These are phyloP conservation scores for Daktulosphaira vitifoliae DNA, from an alignment of 1,140 invertebrate genomes.

Conservation along the genomic window DNA sequence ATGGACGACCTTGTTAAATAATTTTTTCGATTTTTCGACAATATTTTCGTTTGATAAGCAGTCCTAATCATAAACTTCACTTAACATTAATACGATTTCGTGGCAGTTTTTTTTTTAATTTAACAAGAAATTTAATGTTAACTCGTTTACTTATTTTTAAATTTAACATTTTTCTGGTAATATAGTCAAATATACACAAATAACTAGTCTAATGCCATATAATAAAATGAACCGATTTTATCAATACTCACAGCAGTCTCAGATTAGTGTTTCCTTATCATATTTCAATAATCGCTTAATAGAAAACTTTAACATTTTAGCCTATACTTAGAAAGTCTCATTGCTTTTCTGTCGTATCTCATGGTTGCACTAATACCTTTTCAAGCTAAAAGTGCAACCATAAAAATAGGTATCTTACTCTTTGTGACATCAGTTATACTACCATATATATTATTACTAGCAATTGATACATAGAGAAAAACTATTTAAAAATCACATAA, in stretches of 20 bases:
- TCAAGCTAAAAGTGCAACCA: too few species aligned
- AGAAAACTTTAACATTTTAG: conserved; percentile 4
- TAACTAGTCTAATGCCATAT: neutral
- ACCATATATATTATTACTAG: too few species aligned
- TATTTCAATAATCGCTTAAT: conserved; percentile 1
- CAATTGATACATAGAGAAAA: too few species aligned
- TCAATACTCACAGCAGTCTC: neutral
- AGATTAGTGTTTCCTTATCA: neutral
- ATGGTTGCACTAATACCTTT: too few species aligned
- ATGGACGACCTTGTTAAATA: conserved; percentile 37
- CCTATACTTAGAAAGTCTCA: neutral
- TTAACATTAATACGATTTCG: conserved; percentile 3
- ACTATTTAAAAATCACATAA: too few species aligned
- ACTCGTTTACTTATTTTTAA: neutral
- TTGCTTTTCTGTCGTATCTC: neutral
- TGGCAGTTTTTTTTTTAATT: conserved; percentile 26
- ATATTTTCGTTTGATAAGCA: conserved; percentile 38
- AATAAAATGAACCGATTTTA: neutral
- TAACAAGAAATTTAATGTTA: too few species aligned
- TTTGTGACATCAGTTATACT: too few species aligned
- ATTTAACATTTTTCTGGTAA: neutral
- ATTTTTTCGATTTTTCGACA: conserved; percentile 39
- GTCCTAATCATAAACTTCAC: neutral
- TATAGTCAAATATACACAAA: neutral
- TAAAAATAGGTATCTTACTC: too few species aligned